Evolutionary conservation across 2,888 invertebrate species (phyloP), one percentile per base, ranked within the genome.

Genomic region (Cerastoderma edule): DNA sequence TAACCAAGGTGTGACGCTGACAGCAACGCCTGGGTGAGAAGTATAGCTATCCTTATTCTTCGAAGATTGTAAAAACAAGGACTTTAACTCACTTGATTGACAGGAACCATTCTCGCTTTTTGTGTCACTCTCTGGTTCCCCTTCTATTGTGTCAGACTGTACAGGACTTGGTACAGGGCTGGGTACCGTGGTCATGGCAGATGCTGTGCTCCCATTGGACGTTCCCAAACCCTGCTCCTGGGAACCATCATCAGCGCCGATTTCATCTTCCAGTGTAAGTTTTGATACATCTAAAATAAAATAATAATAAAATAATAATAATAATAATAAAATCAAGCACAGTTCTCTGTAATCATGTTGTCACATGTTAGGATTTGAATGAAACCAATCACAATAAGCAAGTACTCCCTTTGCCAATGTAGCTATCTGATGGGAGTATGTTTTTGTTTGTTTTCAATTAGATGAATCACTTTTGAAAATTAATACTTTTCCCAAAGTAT

Each of bases 211-310:
- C 28, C 28, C 48, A 4, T 27, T 28, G 3, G 56, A 19, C 30
- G 39, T 4, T 65, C n/a, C 48, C 22, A 33, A 27, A 1, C 27
- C 48, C 13, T 46, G 46, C 5, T 46, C 65, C 30, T 65, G 30
- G 27, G 33, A 24, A 22, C 22, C 35, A 5, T 50, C 33, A 33
- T 32, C 33, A 50, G 35, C 3, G 5, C 57, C 30, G 30, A 46
- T 16, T 13, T 60, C 60, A 16, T 60, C 63, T 3, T 50, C 53
- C 48, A 69, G 2, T 1, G 60, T 24, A 2, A 69, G 50, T 35
- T 69, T 69, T 13, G 69, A 69, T 16, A 69, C 33, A 19, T 69
- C 69, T 69, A n/a, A 19, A 63, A 48, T 2, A 19, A 22, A 39
- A 67, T 44, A 28, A 4, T 22, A 33, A 60, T 4, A 48, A 22